These are phyloP conservation scores for Castor canadensis DNA, from an alignment of 2,113 vertebrate genomes.

Conservation along the genomic window DNA sequence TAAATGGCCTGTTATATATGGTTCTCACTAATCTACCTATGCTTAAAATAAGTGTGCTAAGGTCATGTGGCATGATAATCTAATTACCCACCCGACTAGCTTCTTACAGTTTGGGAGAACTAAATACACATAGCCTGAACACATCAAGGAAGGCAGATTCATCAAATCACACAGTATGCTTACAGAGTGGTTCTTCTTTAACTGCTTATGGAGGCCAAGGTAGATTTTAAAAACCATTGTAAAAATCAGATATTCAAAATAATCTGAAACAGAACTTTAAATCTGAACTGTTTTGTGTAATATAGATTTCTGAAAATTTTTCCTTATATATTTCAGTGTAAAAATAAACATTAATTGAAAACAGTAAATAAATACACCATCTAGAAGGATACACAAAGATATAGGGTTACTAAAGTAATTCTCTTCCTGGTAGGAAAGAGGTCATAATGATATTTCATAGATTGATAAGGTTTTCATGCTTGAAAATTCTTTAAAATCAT, in stretches of 20 bases:
- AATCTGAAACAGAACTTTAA: slow-evolving; percentile 3
- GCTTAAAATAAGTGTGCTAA: slow-evolving; percentile 14
- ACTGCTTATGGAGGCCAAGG: not conserved
- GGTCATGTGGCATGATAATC: slow-evolving; percentile 23
- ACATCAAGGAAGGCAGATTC: not conserved
- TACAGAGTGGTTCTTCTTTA: not conserved
- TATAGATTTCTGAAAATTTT: slow-evolving; percentile 16
- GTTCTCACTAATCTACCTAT: slow-evolving; percentile 1
- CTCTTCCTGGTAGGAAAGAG: not conserved
- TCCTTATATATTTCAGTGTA: not conserved
- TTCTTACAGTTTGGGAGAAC: slow-evolving; percentile 18
- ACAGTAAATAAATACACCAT: slow-evolving; percentile 34
- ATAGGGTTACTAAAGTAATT: not conserved
- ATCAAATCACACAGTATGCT: not conserved
- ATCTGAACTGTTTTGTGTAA: not conserved
- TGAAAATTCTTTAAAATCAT: not conserved
- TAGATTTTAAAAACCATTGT: not conserved
- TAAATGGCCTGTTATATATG: not conserved
- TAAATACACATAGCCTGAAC: not conserved
- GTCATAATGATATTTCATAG: not conserved
- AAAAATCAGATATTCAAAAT: slow-evolving; percentile 41
- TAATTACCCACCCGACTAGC: slow-evolving; percentile 35
- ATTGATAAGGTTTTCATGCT: slow-evolving; percentile 3
- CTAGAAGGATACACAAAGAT: not conserved
- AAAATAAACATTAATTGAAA: not conserved